Conservation (phyloP, 2,888 invertebrate genomes). For the Amphipoea lucens region DNA sequence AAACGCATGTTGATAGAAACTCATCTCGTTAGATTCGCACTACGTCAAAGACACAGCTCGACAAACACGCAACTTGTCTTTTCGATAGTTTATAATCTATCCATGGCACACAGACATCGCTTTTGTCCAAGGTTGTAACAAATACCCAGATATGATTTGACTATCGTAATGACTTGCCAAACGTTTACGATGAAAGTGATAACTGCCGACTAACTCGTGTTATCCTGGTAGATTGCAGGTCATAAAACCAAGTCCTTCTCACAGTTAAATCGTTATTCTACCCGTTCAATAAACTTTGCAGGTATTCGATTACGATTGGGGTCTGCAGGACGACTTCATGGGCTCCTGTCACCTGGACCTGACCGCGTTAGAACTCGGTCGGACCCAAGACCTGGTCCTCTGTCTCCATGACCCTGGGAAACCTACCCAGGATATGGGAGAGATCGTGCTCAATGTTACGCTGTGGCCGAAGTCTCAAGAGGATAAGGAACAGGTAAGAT, state of each 20-base stretch:
- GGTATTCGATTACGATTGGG: conserved; percentile 99
- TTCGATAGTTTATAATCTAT: too few species aligned
- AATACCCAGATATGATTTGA: background rate
- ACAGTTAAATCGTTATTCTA: background rate
- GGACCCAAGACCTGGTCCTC: conserved; percentile 94
- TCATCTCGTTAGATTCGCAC: too few species aligned
- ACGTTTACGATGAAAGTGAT: background rate
- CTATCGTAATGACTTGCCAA: background rate
- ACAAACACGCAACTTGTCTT: too few species aligned
- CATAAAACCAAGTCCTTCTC: background rate
- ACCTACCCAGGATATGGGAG: conserved; percentile 93
- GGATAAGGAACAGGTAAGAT: conserved; percentile 96
- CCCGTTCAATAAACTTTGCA: conserved; percentile 73
- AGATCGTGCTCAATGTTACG: conserved; percentile 95
- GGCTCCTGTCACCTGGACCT: conserved; percentile 96
- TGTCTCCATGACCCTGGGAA: conserved; percentile 94
- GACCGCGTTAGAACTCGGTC: conserved; percentile 94
- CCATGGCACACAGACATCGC: too few species aligned
- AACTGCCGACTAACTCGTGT: background rate
- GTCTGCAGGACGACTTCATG: conserved; percentile 99
- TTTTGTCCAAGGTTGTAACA: too few species aligned
- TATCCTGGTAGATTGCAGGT: background rate
- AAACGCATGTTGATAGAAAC: too few species aligned
- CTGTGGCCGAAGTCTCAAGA: conserved; percentile 98
- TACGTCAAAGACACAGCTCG: too few species aligned